Conservation (phyloP, 2,888 invertebrate genomes). For the Lochmaea capreae region DNA sequence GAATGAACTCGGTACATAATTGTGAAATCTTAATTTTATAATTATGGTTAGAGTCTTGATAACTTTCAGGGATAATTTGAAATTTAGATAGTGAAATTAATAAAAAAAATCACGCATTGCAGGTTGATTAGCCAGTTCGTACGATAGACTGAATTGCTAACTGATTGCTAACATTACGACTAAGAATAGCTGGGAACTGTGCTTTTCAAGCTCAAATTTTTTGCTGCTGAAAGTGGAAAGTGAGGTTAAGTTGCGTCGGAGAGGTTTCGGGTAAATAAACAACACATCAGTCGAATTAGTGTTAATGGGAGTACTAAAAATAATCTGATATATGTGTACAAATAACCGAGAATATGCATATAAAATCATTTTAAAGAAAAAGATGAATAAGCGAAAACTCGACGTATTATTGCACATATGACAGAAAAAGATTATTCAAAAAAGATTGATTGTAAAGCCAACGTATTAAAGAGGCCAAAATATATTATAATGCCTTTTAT, state of each 20-base stretch:
- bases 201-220: constrained; percentile 40
- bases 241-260: constrained; percentile 30
- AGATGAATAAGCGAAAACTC: too few relatives aligned
- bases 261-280: constrained; percentile 2
- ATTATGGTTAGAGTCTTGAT: neutral
- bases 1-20: neutral
- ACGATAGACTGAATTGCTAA: constrained; percentile 31
- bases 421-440: neutral
- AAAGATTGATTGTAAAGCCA: neutral
- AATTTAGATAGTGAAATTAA: constrained; percentile 36
- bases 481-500: neutral
- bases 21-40: constrained; percentile 1
- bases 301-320: neutral
- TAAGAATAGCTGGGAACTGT: constrained; percentile 40
- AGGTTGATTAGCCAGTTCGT: constrained; percentile 33
- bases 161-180: constrained; percentile 14
- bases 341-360: neutral
- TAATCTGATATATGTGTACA: neutral
- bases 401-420: too few relatives aligned
- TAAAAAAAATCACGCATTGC: constrained; percentile 24
- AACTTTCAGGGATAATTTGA: constrained; percentile 31
- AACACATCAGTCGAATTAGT: neutral
- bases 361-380: too few relatives aligned
- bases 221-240: constrained; percentile 43
- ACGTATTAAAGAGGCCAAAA: constrained; percentile 8